phyloP scores from a whole-genome alignment of 2,113 vertebrate genomes.

The Sinocyclocheilus grahami region DNA sequence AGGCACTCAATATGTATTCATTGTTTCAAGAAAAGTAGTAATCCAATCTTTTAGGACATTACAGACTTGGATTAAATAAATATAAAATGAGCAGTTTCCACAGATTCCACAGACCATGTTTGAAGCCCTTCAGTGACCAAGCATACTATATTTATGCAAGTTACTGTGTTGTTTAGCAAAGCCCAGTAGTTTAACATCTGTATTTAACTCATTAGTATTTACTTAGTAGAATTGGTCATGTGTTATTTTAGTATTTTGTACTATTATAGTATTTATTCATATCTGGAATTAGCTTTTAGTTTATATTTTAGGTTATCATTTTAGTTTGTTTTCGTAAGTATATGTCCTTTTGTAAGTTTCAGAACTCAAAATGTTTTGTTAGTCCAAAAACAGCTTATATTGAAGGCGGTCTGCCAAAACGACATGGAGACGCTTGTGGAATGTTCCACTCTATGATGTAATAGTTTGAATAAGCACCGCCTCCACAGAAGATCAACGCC shows the following conservation, averaged over 20 bases:
- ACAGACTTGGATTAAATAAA: neutral
- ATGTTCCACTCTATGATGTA: too few species aligned
- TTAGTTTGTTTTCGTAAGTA: too few species aligned
- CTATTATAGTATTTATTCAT: neutral
- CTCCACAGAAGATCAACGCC: too few species aligned
- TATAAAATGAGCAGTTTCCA: neutral
- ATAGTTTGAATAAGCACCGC: too few species aligned
- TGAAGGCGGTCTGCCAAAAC: too few species aligned
- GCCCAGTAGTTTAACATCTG: neutral
- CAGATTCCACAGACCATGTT: neutral
- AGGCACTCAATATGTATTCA: slow-evolving; percentile 7
- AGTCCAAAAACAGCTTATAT: too few species aligned
- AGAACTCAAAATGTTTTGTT: too few species aligned
- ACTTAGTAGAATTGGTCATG: neutral
- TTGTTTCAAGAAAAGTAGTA: neutral
- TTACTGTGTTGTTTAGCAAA: neutral
- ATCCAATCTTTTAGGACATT: neutral
- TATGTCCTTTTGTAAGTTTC: too few species aligned
- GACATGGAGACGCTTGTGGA: too few species aligned
- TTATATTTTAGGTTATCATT: neutral
- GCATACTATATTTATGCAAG: neutral
- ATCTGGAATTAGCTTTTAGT: neutral
- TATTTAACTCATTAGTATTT: neutral
- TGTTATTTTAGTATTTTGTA: neutral
- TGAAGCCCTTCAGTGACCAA: neutral